Evolutionary conservation across 2,113 vertebrate species (phyloP).

Genomic region (Mus spicilegus): DNA sequence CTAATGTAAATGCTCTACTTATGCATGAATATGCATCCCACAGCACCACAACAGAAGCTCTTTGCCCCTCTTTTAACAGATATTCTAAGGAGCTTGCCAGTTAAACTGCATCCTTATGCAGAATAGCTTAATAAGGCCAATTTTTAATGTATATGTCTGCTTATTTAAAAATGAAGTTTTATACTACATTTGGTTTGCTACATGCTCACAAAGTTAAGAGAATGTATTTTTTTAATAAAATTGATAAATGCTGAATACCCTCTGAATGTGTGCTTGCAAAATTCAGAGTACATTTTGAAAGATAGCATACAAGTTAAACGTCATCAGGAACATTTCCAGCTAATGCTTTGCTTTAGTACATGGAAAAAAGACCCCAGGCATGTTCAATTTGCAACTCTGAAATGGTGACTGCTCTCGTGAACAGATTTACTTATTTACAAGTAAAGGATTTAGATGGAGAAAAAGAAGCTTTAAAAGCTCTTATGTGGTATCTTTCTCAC

Average conservation of each 20-base stretch:
- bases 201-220: not conserved
- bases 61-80: not conserved
- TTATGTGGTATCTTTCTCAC: not conserved
- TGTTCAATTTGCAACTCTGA: not conserved
- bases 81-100: not conserved
- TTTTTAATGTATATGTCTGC: slow-evolving; percentile 16
- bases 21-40: not conserved
- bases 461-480: not conserved
- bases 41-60: not conserved
- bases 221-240: not conserved
- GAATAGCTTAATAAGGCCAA: not conserved
- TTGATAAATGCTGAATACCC: slow-evolving; percentile 7
- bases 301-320: not conserved
- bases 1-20: not conserved
- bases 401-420: not conserved
- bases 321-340: not conserved
- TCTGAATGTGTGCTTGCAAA: slow-evolving; percentile 7
- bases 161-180: slow-evolving; percentile 12
- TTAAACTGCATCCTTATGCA: slow-evolving; percentile 4
- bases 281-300: slow-evolving; percentile 27
- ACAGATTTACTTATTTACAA: slow-evolving; percentile 5
- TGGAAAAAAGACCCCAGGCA: not conserved
- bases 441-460: slow-evolving; percentile 5
- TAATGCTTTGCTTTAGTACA: not conserved
- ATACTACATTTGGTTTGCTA: not conserved